These are phyloP conservation scores for Daphoenositta chrysoptera DNA, from an alignment of 2,113 vertebrate genomes.

Conservation along the genomic window DNA sequence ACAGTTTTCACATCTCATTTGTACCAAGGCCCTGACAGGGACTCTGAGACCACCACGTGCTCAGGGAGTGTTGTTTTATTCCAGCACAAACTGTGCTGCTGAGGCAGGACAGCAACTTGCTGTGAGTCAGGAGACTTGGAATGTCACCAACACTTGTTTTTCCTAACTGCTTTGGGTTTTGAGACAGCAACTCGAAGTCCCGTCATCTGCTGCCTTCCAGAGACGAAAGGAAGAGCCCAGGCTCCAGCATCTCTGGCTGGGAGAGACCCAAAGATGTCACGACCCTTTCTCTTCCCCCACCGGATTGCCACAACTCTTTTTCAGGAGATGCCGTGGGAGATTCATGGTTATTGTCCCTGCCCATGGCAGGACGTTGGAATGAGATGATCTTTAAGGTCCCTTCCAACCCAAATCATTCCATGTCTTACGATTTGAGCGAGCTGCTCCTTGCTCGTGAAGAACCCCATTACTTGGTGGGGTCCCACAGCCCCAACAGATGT, in stretches of 20 bases:
- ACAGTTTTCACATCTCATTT: neutral
- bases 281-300: neutral
- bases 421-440: neutral
- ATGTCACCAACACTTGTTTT: neutral
- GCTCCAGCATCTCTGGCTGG: neutral
- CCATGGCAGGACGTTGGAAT: accelerated
- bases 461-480: neutral
- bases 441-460: accelerated
- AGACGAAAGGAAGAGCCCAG: neutral
- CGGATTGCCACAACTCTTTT: neutral
- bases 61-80: neutral
- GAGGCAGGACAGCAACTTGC: neutral
- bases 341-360: neutral
- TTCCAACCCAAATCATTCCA: neutral
- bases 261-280: neutral
- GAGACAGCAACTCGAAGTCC: neutral
- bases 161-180: neutral
- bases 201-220: neutral
- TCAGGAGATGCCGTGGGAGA: neutral
- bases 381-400: neutral
- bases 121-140: slow-evolving; percentile 1
- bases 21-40: neutral
- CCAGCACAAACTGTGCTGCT: neutral
- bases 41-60: neutral
- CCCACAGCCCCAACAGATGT: neutral